These are phyloP conservation scores for Cyprinella venusta DNA, from an alignment of 2,797 vertebrate genomes.

Conservation along the genomic window DNA sequence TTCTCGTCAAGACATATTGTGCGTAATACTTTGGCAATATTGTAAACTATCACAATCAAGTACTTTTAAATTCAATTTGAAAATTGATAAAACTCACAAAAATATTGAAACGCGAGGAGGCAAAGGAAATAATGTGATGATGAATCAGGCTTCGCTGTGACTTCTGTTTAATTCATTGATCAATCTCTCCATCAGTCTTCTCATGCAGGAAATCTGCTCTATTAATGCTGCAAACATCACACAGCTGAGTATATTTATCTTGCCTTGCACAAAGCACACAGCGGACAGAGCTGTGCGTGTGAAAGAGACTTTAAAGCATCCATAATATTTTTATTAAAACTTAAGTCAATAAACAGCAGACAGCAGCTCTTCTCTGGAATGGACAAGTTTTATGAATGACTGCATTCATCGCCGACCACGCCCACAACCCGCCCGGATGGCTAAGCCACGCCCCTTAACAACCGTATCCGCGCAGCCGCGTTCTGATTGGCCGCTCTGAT, in stretches of 20 bases:
- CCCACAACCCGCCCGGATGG: constrained; percentile 57
- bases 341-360: constrained; percentile 76
- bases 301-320: constrained; percentile 77
- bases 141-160: background rate
- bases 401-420: constrained; percentile 78
- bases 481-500: constrained; percentile 70
- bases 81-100: background rate
- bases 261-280: constrained; percentile 72
- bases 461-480: constrained; percentile 61
- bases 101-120: background rate
- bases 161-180: constrained; percentile 10
- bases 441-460: constrained; percentile 44
- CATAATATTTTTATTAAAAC: constrained; percentile 73
- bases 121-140: background rate
- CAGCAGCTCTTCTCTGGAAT: constrained; percentile 75
- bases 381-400: constrained; percentile 86
- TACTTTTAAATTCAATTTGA: background rate
- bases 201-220: constrained; percentile 66
- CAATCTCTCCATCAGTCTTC: constrained; percentile 56
- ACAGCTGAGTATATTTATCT: constrained; percentile 76
- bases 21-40: background rate
- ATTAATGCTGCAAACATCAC: constrained; percentile 67
- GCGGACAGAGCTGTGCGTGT: constrained; percentile 69
- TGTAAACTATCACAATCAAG: background rate
- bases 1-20: background rate